Percentiles rank a stretch among this genome's conserved stretches.
phyloP scores from a whole-genome alignment of 1,140 invertebrate species.

The Diorhabda carinulata region DNA sequence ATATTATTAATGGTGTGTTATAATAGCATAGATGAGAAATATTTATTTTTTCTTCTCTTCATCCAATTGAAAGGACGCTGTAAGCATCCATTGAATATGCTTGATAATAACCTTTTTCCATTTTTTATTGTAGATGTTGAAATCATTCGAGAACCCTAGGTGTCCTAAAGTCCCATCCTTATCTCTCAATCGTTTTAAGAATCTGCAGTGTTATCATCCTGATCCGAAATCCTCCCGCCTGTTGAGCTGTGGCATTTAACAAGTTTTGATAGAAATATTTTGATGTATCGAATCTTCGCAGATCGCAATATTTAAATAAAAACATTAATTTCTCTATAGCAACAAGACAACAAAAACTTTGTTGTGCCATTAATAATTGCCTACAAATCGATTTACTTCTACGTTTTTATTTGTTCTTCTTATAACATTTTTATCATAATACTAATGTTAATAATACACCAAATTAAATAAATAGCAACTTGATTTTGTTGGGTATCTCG shows the following conservation, averaged over 20 bases:
- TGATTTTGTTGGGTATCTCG: too few species aligned
- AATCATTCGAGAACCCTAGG: conserved; percentile 10
- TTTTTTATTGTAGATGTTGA: conserved; percentile 37
- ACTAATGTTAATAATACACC: too few species aligned
- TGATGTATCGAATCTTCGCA: conserved; percentile 36
- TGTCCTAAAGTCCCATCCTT: conserved; percentile 18
- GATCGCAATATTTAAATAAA: conserved; percentile 8
- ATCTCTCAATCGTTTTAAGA: conserved; percentile 25
- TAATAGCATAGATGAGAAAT: conserved; percentile 14
- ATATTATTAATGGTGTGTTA: conserved; percentile 24
- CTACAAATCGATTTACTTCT: too few species aligned
- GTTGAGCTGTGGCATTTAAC: conserved; percentile 41
- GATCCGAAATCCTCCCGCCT: conserved; percentile 35
- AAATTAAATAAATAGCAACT: too few species aligned
- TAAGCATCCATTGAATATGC: conserved; percentile 16
- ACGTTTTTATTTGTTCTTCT: too few species aligned
- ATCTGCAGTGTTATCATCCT: conserved; percentile 27
- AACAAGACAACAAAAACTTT: too few species aligned
- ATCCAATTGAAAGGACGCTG: neutral
- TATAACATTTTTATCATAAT: too few species aligned
- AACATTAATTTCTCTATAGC: too few species aligned
- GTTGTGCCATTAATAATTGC: too few species aligned
- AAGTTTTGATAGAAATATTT: conserved; percentile 43
- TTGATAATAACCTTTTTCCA: conserved; percentile 29
- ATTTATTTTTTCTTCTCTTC: conserved; percentile 10